These are phyloP conservation scores for Eutrigla gurnardus DNA, from an alignment of 2,797 vertebrate species.

Conservation along the genomic window DNA sequence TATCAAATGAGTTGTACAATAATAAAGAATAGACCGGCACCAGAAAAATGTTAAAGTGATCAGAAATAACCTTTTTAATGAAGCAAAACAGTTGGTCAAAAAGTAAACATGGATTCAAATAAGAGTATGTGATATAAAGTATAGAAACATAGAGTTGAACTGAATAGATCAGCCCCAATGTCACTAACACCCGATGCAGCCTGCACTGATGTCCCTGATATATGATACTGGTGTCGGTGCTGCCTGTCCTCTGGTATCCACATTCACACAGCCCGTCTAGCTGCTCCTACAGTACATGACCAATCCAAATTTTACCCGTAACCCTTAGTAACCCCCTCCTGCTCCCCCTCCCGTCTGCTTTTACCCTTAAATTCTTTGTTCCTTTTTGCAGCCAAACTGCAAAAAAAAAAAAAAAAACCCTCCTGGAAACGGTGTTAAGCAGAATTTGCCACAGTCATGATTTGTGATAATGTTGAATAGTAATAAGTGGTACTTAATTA, in stretches of 20 bases:
- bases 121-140: too few species aligned
- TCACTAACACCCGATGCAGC: too few species aligned
- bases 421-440: conserved; percentile 41
- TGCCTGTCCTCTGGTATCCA: not conserved
- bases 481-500: conserved; percentile 80
- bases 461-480: conserved; percentile 74
- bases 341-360: conserved; percentile 24
- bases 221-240: too few species aligned
- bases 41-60: too few species aligned
- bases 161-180: too few species aligned
- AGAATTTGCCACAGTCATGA: conserved; percentile 70
- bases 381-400: conserved; percentile 38
- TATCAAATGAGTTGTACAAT: too few species aligned
- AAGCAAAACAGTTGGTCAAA: too few species aligned
- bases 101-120: too few species aligned
- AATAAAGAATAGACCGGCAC: too few species aligned
- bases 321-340: conserved; percentile 43
- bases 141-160: too few species aligned
- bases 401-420: conserved; percentile 15
- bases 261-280: not conserved
- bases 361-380: conserved; percentile 38
- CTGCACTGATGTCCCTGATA: too few species aligned
- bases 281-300: not conserved
- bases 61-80: too few species aligned
- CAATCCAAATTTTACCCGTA: conserved; percentile 29